Conservation (phyloP, 2,113 vertebrate species). For the Otis tarda region DNA sequence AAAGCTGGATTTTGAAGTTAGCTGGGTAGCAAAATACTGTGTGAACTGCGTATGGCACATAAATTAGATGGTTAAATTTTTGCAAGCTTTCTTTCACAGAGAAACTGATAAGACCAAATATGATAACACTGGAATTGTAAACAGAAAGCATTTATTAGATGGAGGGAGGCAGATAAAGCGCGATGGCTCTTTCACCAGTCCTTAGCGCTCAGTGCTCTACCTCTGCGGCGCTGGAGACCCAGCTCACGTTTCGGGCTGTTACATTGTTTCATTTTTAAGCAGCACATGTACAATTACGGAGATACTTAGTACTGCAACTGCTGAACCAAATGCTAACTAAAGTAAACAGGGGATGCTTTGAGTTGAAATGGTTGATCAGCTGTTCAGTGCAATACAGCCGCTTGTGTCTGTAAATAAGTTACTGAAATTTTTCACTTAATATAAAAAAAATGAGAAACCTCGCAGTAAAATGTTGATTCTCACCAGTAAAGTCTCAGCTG, state of each 20-base stretch:
- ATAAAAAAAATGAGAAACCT: not conserved
- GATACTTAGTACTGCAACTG: not conserved
- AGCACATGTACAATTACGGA: not conserved
- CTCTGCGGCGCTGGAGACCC: not conserved
- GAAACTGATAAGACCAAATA: not conserved
- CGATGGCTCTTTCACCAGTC: not conserved
- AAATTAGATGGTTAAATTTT: not conserved
- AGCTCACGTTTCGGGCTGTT: not conserved
- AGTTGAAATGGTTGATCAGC: not conserved
- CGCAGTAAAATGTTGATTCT: not conserved
- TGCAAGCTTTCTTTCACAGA: not conserved
- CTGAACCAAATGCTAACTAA: not conserved
- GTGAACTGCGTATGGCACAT: not conserved
- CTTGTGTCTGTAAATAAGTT: not conserved
- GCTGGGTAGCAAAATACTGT: not conserved
- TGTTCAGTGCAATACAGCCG: not conserved
- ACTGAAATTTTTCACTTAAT: not conserved
- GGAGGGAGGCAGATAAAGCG: not conserved
- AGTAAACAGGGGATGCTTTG: not conserved
- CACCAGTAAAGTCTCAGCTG: not conserved
- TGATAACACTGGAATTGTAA: not conserved
- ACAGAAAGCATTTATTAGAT: conserved; percentile 25
- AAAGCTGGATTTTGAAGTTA: not conserved
- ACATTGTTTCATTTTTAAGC: not conserved
- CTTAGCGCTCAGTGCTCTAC: not conserved